Percentiles rank a stretch among this genome's conserved stretches.
phyloP scores from a whole-genome alignment of 2,113 vertebrate species.

The Oreochromis spilurus region DNA sequence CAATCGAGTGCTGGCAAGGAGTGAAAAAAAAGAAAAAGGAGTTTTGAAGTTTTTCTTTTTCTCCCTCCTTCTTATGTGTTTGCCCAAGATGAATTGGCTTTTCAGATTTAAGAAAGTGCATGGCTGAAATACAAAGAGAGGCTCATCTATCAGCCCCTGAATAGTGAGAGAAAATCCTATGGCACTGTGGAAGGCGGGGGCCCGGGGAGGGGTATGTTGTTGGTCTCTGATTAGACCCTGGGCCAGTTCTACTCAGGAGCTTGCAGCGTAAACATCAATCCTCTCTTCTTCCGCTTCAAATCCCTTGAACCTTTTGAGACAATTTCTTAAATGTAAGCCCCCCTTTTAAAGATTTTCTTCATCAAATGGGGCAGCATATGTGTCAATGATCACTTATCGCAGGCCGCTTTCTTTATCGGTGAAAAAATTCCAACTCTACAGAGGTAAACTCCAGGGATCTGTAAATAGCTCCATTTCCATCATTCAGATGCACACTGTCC shows the following conservation, averaged over 20 bases:
- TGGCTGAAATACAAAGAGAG: constrained; percentile 73
- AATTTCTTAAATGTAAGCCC: constrained; percentile 57
- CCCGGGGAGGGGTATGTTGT: constrained; percentile 26
- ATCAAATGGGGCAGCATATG: constrained; percentile 36
- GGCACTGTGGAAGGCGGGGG: constrained; percentile 31
- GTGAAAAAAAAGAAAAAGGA: constrained; percentile 41
- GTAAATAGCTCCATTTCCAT: constrained; percentile 33
- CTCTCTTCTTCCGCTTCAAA: constrained; percentile 63
- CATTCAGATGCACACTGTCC: constrained; percentile 31
- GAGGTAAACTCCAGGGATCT: constrained; percentile 9
- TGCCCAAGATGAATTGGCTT: constrained; percentile 75
- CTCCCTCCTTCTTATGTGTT: constrained; percentile 46
- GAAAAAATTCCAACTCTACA: constrained; percentile 41
- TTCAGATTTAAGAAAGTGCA: constrained; percentile 77
- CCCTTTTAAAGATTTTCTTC: constrained; percentile 52
- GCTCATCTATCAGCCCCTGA: constrained; percentile 75
- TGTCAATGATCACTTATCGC: constrained; percentile 46
- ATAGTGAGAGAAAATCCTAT: constrained; percentile 74
- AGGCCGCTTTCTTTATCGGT: constrained; percentile 32
- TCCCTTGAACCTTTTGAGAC: constrained; percentile 71
- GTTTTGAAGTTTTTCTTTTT: constrained; percentile 59
- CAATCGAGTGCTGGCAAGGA: constrained; percentile 51
- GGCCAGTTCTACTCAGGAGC: constrained; percentile 59
- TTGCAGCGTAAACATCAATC: constrained; percentile 68
- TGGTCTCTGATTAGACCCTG: constrained; percentile 72